These are phyloP conservation scores for Dipodomys stephensi DNA, from an alignment of 2,113 vertebrate genomes.

Conservation along the genomic window DNA sequence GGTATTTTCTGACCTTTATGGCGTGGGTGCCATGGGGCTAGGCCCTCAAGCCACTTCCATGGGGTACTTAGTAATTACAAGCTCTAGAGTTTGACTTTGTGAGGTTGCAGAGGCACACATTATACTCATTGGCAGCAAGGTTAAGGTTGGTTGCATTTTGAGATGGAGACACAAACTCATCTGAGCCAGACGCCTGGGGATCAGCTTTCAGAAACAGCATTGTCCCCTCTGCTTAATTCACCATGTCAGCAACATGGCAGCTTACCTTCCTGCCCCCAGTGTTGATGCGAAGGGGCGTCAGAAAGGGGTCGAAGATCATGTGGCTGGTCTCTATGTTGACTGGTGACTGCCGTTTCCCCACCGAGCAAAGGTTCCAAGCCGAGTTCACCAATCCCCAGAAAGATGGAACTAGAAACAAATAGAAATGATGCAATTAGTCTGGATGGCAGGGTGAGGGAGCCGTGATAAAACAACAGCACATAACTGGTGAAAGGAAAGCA, in stretches of 20 bases:
- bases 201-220: neutral
- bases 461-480: neutral
- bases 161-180: neutral
- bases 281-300: slow-evolving; percentile 96
- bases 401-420: slow-evolving; percentile 93
- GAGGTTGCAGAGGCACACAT: slow-evolving; percentile 11
- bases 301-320: slow-evolving; percentile 99
- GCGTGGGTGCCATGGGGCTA: neutral
- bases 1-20: slow-evolving; percentile 19
- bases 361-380: slow-evolving; percentile 99
- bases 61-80: slow-evolving; percentile 40
- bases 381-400: slow-evolving; percentile 99
- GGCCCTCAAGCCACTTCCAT: neutral
- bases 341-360: slow-evolving; percentile 98
- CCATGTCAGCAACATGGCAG: neutral
- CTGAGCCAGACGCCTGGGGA: neutral
- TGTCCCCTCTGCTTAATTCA: neutral
- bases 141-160: neutral
- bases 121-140: neutral
- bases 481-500: neutral
- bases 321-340: slow-evolving; percentile 99
- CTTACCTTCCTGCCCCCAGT: slow-evolving; percentile 98
- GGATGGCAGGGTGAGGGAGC: neutral
- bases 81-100: neutral
- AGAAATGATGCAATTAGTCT: slow-evolving; percentile 32